Conservation (phyloP, 2,797 vertebrate species). For the Acomys russatus region DNA sequence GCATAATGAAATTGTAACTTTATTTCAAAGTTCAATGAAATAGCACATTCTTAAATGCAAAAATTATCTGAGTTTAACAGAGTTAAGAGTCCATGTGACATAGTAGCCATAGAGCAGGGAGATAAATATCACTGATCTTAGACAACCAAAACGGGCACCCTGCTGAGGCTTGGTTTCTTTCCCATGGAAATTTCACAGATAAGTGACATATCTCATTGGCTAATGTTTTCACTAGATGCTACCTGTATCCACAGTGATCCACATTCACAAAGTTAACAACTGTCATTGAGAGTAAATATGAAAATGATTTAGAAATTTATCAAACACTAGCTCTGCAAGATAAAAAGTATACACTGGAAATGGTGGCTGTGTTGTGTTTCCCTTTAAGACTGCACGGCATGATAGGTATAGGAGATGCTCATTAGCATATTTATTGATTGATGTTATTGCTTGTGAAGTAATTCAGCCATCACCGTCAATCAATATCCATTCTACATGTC, state of each 20-base stretch:
- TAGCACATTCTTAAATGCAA: background rate
- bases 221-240: background rate
- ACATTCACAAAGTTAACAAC: background rate
- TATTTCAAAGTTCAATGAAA: constrained; percentile 55
- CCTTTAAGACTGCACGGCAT: background rate
- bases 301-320: background rate
- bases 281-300: background rate
- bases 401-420: background rate
- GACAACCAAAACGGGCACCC: background rate
- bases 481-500: background rate
- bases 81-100: background rate
- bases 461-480: background rate
- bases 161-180: background rate
- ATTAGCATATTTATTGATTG: background rate
- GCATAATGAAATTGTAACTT: background rate
- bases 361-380: background rate
- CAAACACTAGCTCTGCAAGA: background rate
- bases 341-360: background rate
- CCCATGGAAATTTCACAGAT: background rate
- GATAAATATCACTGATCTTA: background rate
- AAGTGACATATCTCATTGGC: background rate
- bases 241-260: background rate
- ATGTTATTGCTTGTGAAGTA: background rate
- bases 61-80: background rate
- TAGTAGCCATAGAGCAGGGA: background rate